Percentiles rank a stretch among this genome's conserved stretches.
Evolutionary conservation across 2,113 vertebrate genomes (phyloP).

Genomic region (Takifugu flavidus): DNA sequence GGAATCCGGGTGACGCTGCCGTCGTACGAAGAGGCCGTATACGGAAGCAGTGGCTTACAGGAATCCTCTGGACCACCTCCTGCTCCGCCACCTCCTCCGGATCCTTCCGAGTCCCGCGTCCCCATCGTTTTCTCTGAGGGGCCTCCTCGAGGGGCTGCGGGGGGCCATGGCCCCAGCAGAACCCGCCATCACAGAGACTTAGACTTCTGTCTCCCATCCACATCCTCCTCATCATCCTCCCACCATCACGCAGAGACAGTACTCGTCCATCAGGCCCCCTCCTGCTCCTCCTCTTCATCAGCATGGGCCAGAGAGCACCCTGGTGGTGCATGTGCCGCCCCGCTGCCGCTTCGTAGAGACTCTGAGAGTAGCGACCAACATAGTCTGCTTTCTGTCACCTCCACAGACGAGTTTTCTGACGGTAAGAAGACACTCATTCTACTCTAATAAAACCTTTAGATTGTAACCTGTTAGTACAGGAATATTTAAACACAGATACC

Average conservation of each 20-base stretch:
- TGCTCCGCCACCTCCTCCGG: constrained; percentile 48
- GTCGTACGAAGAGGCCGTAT: constrained; percentile 97
- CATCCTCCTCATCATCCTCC: constrained; percentile 78
- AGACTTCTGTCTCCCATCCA: constrained; percentile 80
- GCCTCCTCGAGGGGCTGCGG: constrained; percentile 75
- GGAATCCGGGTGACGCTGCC: constrained; percentile 94
- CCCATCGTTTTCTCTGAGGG: constrained; percentile 92
- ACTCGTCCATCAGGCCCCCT: constrained; percentile 88
- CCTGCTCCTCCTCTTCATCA: constrained; percentile 71
- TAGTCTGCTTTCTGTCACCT: constrained; percentile 92
- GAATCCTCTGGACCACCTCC: constrained; percentile 37
- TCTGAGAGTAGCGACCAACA: constrained; percentile 93
- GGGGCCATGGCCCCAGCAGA: constrained; percentile 63
- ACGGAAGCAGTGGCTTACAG: constrained; percentile 84
- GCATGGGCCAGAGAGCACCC: constrained; percentile 85
- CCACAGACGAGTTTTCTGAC: constrained; percentile 89
- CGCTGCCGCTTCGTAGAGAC: constrained; percentile 79
- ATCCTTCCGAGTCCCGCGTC: constrained; percentile 84
- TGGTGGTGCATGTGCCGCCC: constrained; percentile 71
- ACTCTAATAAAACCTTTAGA: neutral
- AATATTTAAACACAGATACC: too few species aligned
- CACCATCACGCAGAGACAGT: constrained; percentile 87
- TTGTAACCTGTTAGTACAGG: too few species aligned
- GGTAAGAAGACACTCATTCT: constrained; percentile 74
- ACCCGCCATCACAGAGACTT: constrained; percentile 68